Evolutionary conservation across 2,888 invertebrate genomes (phyloP), one percentile per base, ranked within the genome.

Genomic region (Thalpophila matura): DNA sequence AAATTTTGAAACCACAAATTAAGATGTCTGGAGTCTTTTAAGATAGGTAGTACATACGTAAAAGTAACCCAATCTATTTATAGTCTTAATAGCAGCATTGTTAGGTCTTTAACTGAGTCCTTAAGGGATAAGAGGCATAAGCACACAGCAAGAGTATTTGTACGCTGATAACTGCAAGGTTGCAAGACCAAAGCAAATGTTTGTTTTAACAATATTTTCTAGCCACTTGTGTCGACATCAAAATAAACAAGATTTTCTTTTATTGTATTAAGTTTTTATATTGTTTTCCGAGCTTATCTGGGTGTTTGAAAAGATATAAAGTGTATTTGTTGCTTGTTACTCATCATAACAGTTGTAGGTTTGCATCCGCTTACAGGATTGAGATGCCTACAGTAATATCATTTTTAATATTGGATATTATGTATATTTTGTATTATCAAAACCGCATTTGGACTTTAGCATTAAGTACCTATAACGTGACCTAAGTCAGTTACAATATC

Each of bases 191-290:
- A 77, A 74, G 84, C 87, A 90, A 93, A 93, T 92, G 89, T 94
- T 94, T 89, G 89, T 85, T 85, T 85, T 79, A 89, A 93, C 89
- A 93, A 93, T 93, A 94, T 93, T 92, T 91, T 90, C 89, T 87
- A 86, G 84, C 85, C 90, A 91, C 93, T 93, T 84, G 89, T 93
- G 93, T 94, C 90, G 91, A 93, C 93, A 94, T 91, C 91, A 91
- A 87, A 90, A 89, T 90, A 93, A 93, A 93, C 89, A 94, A 85
- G 84, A 90, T 88, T 87, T 56, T 75, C 75, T 70, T 72, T 74
- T 74, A 69, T 53, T 63, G 58, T 74, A 65, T 84, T 85, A 88
- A 56, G 53, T 66, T 73, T 74, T 78, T 68, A 43, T 73, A 67
- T 74, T 74, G 55, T 74, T 63, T 68, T 62, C 31, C 38, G 16